Evolutionary conservation across 2,888 invertebrate genomes (phyloP).

Genomic region (Dromius quadrimaculatus): DNA sequence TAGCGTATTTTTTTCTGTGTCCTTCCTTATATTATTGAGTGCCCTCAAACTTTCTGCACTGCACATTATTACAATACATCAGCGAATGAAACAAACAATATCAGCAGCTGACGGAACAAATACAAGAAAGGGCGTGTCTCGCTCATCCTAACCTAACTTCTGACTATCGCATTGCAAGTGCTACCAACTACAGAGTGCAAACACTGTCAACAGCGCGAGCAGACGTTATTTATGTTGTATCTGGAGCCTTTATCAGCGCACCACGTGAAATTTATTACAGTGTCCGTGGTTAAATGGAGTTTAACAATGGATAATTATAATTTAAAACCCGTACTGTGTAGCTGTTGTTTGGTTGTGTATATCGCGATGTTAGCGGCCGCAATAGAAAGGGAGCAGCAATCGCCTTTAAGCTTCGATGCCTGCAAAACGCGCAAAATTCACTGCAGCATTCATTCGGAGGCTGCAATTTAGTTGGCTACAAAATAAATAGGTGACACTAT

Average conservation of each 20-base stretch:
- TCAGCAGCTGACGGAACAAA: conserved; percentile 14
- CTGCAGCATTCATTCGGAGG: no score
- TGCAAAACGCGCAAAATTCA: conserved; percentile 1
- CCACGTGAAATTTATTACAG: conserved; percentile 41
- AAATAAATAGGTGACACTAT: conserved; percentile 12
- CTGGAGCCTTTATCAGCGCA: conserved; percentile 41
- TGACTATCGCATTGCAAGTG: conserved; percentile 25
- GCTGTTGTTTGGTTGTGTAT: conserved; percentile 24
- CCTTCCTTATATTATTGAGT: no score
- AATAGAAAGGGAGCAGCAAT: conserved; percentile 3
- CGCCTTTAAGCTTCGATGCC: conserved; percentile 19
- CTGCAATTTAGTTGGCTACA: conserved; percentile 13
- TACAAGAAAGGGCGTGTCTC: conserved; percentile 13
- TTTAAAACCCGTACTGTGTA: conserved; percentile 45
- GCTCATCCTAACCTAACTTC: conserved; percentile 10
- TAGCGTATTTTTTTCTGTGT: no score
- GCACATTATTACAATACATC: background rate
- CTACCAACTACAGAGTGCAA: conserved; percentile 34
- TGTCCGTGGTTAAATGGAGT: conserved; percentile 49
- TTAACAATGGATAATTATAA: conserved; percentile 51
- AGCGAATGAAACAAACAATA: conserved; percentile 2
- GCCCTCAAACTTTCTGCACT: no score
- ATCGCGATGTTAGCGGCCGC: conserved; percentile 25
- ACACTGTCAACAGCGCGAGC: conserved; percentile 34
- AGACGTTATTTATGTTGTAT: conserved; percentile 47